Evolutionary conservation across 2,113 vertebrate species (phyloP).

Genomic region (Panthera tigris): DNA sequence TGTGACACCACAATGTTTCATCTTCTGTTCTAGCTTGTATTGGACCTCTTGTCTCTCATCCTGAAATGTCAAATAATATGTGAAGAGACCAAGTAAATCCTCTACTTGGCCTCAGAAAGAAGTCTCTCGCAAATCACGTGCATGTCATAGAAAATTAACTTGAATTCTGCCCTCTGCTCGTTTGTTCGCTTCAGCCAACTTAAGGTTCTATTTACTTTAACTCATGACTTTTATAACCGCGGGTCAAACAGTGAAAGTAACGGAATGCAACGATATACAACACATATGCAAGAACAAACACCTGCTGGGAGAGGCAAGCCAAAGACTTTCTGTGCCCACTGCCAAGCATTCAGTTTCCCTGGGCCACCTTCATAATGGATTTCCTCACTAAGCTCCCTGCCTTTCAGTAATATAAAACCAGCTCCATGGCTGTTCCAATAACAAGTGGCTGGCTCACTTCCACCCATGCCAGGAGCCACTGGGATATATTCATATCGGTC

Average conservation of each 20-base stretch:
- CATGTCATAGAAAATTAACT: background rate
- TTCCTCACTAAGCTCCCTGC: slow-evolving; percentile 35
- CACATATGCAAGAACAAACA: background rate
- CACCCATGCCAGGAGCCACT: background rate
- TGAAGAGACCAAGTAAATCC: background rate
- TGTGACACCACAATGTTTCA: background rate
- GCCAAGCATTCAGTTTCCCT: background rate
- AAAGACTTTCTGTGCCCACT: background rate
- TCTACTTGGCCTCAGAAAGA: background rate
- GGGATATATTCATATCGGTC: background rate
- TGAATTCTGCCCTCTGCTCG: background rate
- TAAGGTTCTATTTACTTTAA: background rate
- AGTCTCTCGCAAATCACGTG: background rate
- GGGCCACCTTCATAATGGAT: background rate
- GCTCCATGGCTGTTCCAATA: background rate
- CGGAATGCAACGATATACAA: background rate
- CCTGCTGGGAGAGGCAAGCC: background rate
- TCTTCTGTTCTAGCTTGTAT: background rate
- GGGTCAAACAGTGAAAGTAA: background rate
- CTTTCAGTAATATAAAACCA: background rate
- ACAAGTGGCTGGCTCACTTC: background rate
- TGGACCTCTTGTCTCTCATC: background rate
- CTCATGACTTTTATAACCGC: background rate
- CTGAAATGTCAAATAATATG: background rate
- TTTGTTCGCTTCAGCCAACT: background rate